Evolutionary conservation across 2,797 vertebrate species (phyloP).

Genomic region (Urocyon cinereoargenteus): DNA sequence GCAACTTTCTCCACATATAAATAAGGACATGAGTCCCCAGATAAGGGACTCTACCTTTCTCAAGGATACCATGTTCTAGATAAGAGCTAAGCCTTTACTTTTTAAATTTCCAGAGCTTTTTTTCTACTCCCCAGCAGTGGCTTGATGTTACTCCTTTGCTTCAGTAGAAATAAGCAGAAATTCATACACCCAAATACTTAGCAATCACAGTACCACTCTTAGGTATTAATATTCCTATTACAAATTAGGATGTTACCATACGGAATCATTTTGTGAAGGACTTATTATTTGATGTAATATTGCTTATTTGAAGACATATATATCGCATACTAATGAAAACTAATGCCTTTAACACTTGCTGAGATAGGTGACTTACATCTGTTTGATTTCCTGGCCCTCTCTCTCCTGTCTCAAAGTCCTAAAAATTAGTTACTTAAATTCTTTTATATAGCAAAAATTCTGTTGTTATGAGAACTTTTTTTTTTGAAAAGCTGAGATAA

Average conservation of each 20-base stretch:
- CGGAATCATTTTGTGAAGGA: not conserved
- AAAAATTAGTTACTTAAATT: not conserved
- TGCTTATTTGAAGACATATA: not conserved
- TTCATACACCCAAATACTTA: not conserved
- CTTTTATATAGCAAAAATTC: not conserved
- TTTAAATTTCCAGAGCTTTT: not conserved
- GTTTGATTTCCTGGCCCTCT: not conserved
- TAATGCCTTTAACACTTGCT: not conserved
- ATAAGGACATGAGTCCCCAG: not conserved
- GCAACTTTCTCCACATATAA: not conserved
- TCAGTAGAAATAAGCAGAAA: not conserved
- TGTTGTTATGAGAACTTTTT: not conserved
- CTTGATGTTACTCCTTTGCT: not conserved
- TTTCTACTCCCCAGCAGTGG: not conserved
- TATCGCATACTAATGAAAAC: not conserved
- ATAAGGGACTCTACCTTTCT: not conserved
- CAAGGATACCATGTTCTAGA: not conserved
- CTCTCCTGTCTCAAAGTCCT: not conserved
- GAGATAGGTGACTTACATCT: not conserved
- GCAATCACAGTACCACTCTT: not conserved
- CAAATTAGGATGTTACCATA: not conserved
- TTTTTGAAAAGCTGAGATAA: not conserved
- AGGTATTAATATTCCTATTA: not conserved
- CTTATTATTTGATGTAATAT: not conserved
- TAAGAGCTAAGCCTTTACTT: not conserved